Base-by-base conservation (phyloP, 2,797 vertebrate species). In the Notolepis coatsorum region DNA sequence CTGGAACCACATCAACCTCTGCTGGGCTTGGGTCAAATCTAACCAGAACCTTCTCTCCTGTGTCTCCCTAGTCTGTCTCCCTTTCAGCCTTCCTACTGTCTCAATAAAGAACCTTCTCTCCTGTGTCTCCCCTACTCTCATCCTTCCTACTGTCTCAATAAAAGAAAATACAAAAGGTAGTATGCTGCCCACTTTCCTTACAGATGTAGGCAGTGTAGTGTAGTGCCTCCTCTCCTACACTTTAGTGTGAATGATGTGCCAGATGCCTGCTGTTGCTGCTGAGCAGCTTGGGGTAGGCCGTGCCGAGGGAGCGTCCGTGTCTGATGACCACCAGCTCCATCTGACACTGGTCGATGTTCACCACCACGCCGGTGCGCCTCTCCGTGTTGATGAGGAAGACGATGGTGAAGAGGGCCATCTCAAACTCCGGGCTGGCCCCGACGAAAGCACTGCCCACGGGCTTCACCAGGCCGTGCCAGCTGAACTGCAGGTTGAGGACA, bases 401-500 rank as follows among this genome's bases (percentile, higher is more conserved):
- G 17, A 95, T 18, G 10, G 93, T 96, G 81, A 94, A 96, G 52
- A 96, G 3, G 0, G 93, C 91, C 81, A 96, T 92, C 73, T 97
- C 93, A 1, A 96, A 95, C 86, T 95, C 94, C 0, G 92, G 95
- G 77, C 94, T 96, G 72, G 94, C 93, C 2, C 94, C 93, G 4
- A 93, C 88, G 61, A 95, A 95, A 17, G 80, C 85, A 52, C 94
- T 93, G 61, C 92, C 90, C 0, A 92, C 76, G 0, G 94, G 94
- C 70, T 96, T 96, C 47, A 96, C 82, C 4, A 89, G 51, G 1
- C 84, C 85, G 35, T 93, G 94, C 92, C 94, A 94, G 82, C 89
- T 91, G 90, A 97, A 96, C 91, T 96, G 95, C 21, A 96, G 91
- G 80, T 88, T 95, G 76, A 95, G 75, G 13, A 95, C 89, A 8